Evolutionary conservation across 2,888 invertebrate species (phyloP), one percentile per base, ranked within the genome.

Genomic region (Leptopilina myrica): DNA sequence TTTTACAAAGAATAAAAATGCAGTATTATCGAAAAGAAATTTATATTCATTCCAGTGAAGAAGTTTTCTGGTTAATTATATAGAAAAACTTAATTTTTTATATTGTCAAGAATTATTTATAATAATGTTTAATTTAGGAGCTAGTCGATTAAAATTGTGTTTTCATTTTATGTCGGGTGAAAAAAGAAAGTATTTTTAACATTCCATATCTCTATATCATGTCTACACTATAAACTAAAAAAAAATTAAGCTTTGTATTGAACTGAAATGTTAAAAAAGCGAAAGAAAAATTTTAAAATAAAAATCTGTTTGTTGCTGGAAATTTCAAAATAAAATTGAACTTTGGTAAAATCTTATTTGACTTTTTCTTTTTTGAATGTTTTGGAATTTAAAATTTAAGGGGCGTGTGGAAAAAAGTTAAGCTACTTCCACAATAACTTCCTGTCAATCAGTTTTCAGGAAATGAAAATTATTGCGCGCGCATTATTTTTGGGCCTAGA

Each of bases 101-200:
- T 3, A 20, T 62, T 9, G 12, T 33, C 33, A 33, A 69, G 46
- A 8, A 69, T 53, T 49, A 53, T 69, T 46, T 62, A 15, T 15
- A 15, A 59, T 62, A 7, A 7, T 46, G 20, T 69, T 46, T 26
- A 69, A 26, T 7, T 33, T 49, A 69, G 49, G 49, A 69, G 69
- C 69, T 69, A 69, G 49, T 69, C 69, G 69, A 53, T 33, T 33
- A 49, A 46, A 46, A 20, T 14, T 26, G 12, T 67, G 43, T 69
- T 69, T 69, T 43, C 8, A 12, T 53, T 26, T 20, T 69, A 20
- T 69, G 46, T 26, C 20, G 1, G 33, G 20, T 26, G 20, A 53
- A 69, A 33, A 33, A 33, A 33, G 26, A 69, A 69, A 49, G 69
- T 69, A 69, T 69, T 69, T 69, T 69, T 69, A 69, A 69, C 69